Conservation (phyloP, 2,113 vertebrate species). For the Rhegmatorhina hoffmannsi region DNA sequence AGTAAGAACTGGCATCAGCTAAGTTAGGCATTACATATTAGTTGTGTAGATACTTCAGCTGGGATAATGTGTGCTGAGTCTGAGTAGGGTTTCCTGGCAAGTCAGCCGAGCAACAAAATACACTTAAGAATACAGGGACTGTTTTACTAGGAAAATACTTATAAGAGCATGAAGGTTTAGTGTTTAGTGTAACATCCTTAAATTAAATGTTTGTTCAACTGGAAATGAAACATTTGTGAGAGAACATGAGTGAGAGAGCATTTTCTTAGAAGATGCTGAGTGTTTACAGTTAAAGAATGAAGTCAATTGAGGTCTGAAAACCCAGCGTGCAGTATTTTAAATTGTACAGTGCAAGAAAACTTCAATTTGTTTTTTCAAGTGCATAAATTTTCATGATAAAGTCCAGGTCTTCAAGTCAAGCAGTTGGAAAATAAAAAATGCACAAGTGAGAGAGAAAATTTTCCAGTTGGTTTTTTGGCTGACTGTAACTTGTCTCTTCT, state of each 20-base stretch:
- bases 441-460: neutral
- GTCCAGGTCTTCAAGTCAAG: neutral
- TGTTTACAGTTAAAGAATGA: neutral
- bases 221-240: neutral
- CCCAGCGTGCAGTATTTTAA: neutral
- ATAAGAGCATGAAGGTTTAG: neutral
- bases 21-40: neutral
- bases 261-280: neutral
- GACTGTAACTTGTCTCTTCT: accelerated
- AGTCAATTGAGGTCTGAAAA: neutral
- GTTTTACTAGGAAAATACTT: neutral
- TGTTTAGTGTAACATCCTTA: neutral
- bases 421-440: neutral
- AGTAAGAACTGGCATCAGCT: neutral
- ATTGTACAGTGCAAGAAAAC: neutral
- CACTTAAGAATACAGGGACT: neutral
- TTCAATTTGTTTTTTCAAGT: neutral
- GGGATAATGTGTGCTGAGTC: neutral
- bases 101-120: neutral
- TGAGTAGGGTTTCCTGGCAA: neutral
- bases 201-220: neutral
- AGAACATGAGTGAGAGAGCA: neutral
- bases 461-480: neutral
- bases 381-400: neutral
- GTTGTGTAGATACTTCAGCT: neutral